These are phyloP conservation scores for Athalia rosae DNA, from an alignment of 2,888 invertebrate genomes.

Conservation along the genomic window DNA sequence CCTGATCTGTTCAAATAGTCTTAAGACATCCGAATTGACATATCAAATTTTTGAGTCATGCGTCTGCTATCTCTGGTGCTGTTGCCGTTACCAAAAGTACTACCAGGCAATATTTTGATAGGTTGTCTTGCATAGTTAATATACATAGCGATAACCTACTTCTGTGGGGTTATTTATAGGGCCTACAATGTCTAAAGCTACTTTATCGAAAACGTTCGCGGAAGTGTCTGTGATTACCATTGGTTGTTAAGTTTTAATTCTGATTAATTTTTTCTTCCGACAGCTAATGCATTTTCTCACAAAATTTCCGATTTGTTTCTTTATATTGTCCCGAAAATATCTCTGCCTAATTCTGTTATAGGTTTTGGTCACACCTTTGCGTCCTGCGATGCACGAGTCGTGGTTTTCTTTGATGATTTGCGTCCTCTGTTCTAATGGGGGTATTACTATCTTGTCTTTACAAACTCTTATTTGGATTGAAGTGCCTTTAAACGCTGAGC, in stretches of 20 bases:
- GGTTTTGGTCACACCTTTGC: constrained; percentile 47
- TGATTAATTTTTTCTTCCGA: constrained; percentile 50
- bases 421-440: constrained; percentile 11
- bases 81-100: constrained; percentile 17
- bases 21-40: constrained; percentile 37
- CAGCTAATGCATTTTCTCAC: constrained; percentile 47
- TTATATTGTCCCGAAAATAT: constrained; percentile 50
- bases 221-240: constrained; percentile 48
- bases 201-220: constrained; percentile 20
- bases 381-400: constrained; percentile 47
- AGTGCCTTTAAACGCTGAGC: background rate
- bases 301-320: constrained; percentile 47
- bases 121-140: constrained; percentile 25
- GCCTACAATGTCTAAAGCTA: constrained; percentile 51
- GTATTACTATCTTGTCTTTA: constrained; percentile 4
- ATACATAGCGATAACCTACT: background rate
- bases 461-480: constrained; percentile 22
- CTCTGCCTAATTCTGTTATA: constrained; percentile 48
- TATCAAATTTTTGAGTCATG: constrained; percentile 34
- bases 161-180: constrained; percentile 49
- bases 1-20: constrained; percentile 54
- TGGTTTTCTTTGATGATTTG: constrained; percentile 47
- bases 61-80: constrained; percentile 29
- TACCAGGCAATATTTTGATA: constrained; percentile 26
- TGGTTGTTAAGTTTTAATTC: constrained; percentile 48